A percentile compares a stretch with the other conserved stretches of the same genome.
phyloP scores from a whole-genome alignment of 2,113 vertebrate species.

The Nothoprocta perdicaria region DNA sequence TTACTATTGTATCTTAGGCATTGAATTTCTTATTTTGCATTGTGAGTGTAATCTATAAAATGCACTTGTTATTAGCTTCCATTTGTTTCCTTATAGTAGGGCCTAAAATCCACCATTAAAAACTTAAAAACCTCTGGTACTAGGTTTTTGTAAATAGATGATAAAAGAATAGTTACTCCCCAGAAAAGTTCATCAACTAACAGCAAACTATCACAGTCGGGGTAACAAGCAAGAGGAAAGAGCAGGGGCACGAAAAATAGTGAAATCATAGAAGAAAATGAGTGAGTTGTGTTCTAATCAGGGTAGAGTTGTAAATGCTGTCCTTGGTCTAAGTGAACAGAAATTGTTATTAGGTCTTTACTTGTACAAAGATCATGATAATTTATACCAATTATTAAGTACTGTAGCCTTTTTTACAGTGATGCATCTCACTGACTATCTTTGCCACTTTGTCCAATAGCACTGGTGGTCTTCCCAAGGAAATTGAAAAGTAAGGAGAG shows the following conservation, averaged over 20 bases:
- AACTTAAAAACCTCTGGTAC: not conserved
- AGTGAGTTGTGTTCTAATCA: not conserved
- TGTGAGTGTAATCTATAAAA: conserved; percentile 10
- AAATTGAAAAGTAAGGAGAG: not conserved
- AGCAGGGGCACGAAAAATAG: conserved; percentile 1
- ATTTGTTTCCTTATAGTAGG: not conserved
- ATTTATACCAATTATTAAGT: not conserved
- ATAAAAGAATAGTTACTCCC: not conserved
- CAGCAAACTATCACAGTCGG: not conserved
- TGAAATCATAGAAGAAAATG: not conserved
- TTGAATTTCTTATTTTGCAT: conserved; percentile 39
- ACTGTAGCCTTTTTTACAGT: not conserved
- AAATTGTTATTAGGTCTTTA: not conserved
- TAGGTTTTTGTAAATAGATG: not conserved
- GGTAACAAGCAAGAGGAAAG: not conserved
- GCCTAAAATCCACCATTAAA: not conserved
- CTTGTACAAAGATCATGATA: not conserved
- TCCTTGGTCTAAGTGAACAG: not conserved
- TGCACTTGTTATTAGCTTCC: not conserved
- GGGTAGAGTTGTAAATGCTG: not conserved
- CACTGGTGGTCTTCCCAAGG: not conserved
- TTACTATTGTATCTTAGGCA: not conserved
- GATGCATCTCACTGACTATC: not conserved
- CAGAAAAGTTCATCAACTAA: not conserved
- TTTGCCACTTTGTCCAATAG: not conserved